phyloP scores from a whole-genome alignment of 1,140 invertebrate species.

The Drosophila ercepeae region DNA sequence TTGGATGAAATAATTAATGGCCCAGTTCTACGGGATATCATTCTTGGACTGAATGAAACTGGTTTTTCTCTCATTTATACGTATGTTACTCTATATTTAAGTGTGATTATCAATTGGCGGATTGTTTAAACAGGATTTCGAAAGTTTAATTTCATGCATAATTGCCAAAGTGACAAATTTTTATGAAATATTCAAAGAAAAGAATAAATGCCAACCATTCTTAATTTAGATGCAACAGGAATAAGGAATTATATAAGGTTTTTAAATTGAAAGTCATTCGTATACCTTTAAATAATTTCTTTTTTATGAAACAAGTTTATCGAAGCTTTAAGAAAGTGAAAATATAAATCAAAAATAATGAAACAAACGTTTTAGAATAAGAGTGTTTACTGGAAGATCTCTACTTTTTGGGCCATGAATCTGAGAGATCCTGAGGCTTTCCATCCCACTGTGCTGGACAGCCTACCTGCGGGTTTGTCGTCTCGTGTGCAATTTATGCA shows the following conservation, averaged over 20 bases:
- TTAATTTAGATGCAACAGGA: not conserved
- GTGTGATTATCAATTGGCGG: slow-evolving; percentile 14
- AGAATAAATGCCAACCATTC: not conserved
- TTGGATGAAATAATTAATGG: slow-evolving; percentile 19
- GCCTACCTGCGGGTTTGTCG: slow-evolving; percentile 33
- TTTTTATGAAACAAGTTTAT: not conserved
- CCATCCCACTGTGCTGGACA: slow-evolving; percentile 30
- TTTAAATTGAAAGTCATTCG: too few relatives aligned
- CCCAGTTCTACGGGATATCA: not conserved
- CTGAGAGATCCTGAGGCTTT: too few relatives aligned
- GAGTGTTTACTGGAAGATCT: too few relatives aligned
- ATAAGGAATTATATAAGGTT: not conserved
- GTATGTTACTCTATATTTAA: slow-evolving; percentile 35
- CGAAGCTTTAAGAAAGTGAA: not conserved
- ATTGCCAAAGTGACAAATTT: slow-evolving; percentile 10
- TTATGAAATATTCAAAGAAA: not conserved
- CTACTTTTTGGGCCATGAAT: too few relatives aligned
- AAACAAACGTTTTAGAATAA: too few relatives aligned
- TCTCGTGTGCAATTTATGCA: slow-evolving; percentile 67
- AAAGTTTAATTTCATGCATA: slow-evolving; percentile 18
- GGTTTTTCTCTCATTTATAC: slow-evolving; percentile 4
- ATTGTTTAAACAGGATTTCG: slow-evolving; percentile 9
- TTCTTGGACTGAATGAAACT: slow-evolving; percentile 15
- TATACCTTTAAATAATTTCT: too few relatives aligned
- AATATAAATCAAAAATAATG: too few relatives aligned